Evolutionary conservation across 2,797 vertebrate species (phyloP).

Genomic region (Hafferia zeledoni): DNA sequence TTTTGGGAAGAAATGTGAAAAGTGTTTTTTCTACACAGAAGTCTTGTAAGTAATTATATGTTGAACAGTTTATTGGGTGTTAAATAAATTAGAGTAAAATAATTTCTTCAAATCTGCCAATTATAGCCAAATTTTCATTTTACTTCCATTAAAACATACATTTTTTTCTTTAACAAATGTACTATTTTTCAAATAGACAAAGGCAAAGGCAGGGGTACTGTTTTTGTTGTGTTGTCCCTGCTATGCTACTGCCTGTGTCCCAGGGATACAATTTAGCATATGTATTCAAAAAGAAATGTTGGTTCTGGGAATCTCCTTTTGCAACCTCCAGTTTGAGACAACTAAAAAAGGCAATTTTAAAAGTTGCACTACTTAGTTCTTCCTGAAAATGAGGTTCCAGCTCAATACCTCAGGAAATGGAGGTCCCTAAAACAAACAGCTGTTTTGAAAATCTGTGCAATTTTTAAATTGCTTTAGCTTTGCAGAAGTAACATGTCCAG

Average conservation of each 20-base stretch:
- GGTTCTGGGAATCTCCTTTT: not conserved
- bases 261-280: not conserved
- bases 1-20: not conserved
- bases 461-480: not conserved
- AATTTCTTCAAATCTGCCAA: not conserved
- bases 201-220: fast-evolving
- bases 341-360: not conserved
- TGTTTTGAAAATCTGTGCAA: not conserved
- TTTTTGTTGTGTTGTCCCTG: not conserved
- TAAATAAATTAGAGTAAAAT: not conserved
- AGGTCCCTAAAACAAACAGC: not conserved
- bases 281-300: not conserved
- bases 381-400: not conserved
- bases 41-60: not conserved
- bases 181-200: not conserved
- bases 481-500: not conserved
- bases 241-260: not conserved
- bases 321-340: not conserved
- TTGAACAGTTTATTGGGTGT: not conserved
- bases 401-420: not conserved
- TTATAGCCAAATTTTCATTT: not conserved
- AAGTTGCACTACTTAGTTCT: not conserved
- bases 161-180: not conserved
- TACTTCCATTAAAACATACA: not conserved
- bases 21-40: not conserved